Evolutionary conservation across 2,113 vertebrate species (phyloP).

Genomic region (Chloropsis cyanopogon): DNA sequence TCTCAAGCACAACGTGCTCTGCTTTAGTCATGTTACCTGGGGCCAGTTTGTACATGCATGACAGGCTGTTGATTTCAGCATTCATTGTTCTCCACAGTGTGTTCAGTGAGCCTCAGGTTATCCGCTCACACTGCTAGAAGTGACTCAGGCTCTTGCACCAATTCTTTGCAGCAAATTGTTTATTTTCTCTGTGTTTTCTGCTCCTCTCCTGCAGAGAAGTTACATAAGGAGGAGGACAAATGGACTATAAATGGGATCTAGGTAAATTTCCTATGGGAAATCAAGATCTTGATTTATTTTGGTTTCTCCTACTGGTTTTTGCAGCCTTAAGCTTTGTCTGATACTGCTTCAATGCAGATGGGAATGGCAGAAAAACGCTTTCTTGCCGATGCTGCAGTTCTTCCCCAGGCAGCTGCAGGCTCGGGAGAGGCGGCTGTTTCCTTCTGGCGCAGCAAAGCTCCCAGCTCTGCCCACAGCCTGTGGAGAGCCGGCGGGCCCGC

Average conservation of each 20-base stretch:
- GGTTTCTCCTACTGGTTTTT: neutral
- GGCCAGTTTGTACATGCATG: neutral
- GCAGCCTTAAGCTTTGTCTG: neutral
- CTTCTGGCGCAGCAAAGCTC: neutral
- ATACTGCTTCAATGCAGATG: neutral
- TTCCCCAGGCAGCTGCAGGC: neutral
- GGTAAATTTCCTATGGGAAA: constrained; percentile 36
- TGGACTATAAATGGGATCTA: constrained; percentile 8
- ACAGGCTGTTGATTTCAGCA: neutral
- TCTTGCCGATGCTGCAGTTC: neutral
- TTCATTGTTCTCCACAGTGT: neutral
- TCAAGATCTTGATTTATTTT: constrained; percentile 7
- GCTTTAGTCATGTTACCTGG: neutral
- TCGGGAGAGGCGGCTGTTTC: neutral
- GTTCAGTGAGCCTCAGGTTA: neutral
- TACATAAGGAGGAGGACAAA: constrained; percentile 25
- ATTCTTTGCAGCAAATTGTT: constrained; percentile 4
- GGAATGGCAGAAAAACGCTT: neutral
- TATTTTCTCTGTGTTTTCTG: neutral
- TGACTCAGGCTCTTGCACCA: constrained; percentile 25
- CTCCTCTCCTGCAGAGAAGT: neutral
- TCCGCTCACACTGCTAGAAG: neutral
- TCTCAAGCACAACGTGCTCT: neutral
- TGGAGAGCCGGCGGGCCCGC: accelerated
- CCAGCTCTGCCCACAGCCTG: neutral